Conservation (phyloP, 2,113 vertebrate species). For the Anolis carolinensis region DNA sequence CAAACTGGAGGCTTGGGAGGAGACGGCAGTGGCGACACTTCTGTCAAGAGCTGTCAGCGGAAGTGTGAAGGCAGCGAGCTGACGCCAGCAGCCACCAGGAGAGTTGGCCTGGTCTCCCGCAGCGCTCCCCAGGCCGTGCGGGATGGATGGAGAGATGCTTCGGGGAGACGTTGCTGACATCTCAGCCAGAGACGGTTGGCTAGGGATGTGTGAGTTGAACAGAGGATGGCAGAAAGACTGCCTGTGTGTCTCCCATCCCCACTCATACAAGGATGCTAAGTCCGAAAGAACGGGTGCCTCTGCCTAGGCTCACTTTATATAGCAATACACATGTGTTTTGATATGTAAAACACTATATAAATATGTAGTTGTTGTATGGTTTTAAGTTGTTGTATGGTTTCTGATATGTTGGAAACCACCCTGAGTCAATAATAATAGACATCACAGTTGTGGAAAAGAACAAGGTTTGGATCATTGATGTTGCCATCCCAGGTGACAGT, state of each 20-base stretch:
- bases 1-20: background rate
- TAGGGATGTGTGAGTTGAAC: no score
- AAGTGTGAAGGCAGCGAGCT: background rate
- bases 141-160: background rate
- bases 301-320: background rate
- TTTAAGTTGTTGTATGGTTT: no score
- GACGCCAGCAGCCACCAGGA: background rate
- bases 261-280: background rate
- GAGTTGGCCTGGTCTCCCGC: background rate
- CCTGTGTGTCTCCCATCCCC: no score
- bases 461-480: no score
- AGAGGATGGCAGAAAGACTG: background rate
- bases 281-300: background rate
- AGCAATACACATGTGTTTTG: no score
- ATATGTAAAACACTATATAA: no score
- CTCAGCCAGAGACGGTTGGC: background rate
- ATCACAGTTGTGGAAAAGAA: no score
- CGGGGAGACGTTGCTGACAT: background rate
- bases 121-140: background rate
- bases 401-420: no score
- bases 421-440: no score
- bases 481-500: no score
- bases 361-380: no score
- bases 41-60: constrained; percentile 8
- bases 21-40: background rate